These are phyloP conservation scores for Archivesica marissinica DNA, from an alignment of 1,140 invertebrate genomes.

Conservation along the genomic window DNA sequence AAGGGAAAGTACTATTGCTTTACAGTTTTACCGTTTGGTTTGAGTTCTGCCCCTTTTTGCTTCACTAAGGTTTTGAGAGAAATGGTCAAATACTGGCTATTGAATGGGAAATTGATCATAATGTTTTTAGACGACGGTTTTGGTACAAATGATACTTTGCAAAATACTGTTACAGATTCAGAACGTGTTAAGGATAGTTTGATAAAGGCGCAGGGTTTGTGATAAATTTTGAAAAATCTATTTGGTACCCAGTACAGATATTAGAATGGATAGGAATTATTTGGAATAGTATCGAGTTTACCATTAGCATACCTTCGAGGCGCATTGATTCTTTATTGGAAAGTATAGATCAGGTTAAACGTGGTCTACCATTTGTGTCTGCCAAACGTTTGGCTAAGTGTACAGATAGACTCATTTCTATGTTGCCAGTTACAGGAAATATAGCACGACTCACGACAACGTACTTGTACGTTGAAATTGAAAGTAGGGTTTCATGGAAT, in stretches of 20 bases:
- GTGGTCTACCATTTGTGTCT: not conserved
- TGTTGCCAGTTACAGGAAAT: constrained; percentile 21
- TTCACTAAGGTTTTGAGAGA: too few species aligned
- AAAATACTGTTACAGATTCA: not conserved
- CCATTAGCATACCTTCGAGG: not conserved
- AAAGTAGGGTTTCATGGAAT: not conserved
- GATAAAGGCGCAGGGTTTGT: not conserved
- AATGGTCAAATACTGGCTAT: too few species aligned
- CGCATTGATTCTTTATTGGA: not conserved
- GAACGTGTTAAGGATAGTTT: not conserved
- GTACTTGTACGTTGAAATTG: constrained; percentile 6
- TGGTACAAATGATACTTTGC: too few species aligned
- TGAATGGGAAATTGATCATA: too few species aligned
- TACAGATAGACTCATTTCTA: constrained; percentile 16
- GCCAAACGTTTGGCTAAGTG: not conserved
- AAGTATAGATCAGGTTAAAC: too few species aligned
- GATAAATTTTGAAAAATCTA: constrained; percentile 29
- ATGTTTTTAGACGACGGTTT: too few species aligned
- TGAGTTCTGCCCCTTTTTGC: not conserved
- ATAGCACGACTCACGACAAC: not conserved
- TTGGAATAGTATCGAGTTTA: constrained; percentile 9
- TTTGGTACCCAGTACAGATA: not conserved
- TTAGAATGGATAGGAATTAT: constrained; percentile 23
- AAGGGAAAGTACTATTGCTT: not conserved
- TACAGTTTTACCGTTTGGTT: not conserved